phyloP scores from a whole-genome alignment of 2,113 vertebrate genomes.

The Ciconia maguari region DNA sequence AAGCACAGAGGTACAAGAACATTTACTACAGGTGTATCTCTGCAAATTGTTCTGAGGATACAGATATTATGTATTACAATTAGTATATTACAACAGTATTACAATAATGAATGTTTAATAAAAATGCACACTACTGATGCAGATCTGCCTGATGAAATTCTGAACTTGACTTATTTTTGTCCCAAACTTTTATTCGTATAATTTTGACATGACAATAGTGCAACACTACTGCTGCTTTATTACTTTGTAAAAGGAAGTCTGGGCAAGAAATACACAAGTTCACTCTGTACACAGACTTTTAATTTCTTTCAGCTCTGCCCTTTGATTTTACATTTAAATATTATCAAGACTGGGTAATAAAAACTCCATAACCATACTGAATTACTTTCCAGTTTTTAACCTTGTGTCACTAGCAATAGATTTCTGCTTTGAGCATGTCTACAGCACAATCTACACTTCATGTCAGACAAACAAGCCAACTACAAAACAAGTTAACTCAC shows the following conservation, averaged over 20 bases:
- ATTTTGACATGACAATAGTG: neutral
- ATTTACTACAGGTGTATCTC: neutral
- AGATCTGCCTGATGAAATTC: neutral
- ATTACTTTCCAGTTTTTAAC: slow-evolving; percentile 13
- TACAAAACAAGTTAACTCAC: neutral
- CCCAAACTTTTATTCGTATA: neutral
- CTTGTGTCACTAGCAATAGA: neutral
- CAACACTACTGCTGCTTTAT: neutral
- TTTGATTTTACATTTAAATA: neutral
- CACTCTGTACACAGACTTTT: neutral
- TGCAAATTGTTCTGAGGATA: neutral
- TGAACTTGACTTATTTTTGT: neutral
- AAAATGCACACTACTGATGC: neutral
- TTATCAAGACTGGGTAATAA: neutral
- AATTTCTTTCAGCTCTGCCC: neutral
- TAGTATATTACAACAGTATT: neutral
- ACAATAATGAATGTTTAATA: neutral
- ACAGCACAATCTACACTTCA: neutral
- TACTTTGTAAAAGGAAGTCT: neutral
- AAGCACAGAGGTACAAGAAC: neutral
- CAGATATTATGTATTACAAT: neutral
- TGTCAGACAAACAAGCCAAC: neutral
- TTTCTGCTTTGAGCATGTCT: neutral
- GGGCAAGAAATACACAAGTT: neutral
- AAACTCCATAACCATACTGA: neutral